Percentiles rank a stretch among this genome's conserved stretches.
phyloP scores from a whole-genome alignment of 2,888 invertebrate species.

The Sepioteuthis lessoniana region DNA sequence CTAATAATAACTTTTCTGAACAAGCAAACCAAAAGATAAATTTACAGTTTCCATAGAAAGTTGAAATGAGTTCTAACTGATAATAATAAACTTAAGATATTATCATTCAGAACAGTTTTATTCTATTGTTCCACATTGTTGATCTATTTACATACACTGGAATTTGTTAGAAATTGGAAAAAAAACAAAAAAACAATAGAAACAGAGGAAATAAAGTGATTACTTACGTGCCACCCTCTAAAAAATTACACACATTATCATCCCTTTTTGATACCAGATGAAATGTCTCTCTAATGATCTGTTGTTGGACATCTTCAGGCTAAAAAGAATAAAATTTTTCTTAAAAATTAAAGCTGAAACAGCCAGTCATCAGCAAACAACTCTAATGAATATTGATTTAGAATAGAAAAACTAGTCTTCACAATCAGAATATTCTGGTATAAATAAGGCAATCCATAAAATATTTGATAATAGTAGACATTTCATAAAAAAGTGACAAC shows the following conservation, averaged over 20 bases:
- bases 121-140: not conserved
- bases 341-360: not conserved
- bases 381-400: too few species aligned
- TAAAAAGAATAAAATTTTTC: slow-evolving; percentile 77
- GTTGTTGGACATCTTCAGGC: slow-evolving; percentile 99
- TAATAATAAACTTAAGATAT: too few species aligned
- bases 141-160: not conserved
- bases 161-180: not conserved
- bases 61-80: too few species aligned
- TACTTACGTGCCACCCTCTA: slow-evolving; percentile 94
- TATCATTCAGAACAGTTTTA: not conserved
- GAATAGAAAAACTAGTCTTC: too few species aligned
- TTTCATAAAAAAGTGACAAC: too few species aligned
- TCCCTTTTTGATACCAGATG: slow-evolving; percentile 98
- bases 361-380: too few species aligned
- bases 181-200: not conserved
- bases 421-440: too few species aligned
- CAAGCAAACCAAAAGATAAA: too few species aligned
- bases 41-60: too few species aligned
- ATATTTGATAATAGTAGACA: too few species aligned
- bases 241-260: slow-evolving; percentile 99
- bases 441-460: too few species aligned
- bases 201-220: not conserved
- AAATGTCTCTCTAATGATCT: slow-evolving; percentile 99
- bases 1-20: too few species aligned